phyloP scores from a whole-genome alignment of 2,888 invertebrate species.

The Leucophenga maculata region DNA sequence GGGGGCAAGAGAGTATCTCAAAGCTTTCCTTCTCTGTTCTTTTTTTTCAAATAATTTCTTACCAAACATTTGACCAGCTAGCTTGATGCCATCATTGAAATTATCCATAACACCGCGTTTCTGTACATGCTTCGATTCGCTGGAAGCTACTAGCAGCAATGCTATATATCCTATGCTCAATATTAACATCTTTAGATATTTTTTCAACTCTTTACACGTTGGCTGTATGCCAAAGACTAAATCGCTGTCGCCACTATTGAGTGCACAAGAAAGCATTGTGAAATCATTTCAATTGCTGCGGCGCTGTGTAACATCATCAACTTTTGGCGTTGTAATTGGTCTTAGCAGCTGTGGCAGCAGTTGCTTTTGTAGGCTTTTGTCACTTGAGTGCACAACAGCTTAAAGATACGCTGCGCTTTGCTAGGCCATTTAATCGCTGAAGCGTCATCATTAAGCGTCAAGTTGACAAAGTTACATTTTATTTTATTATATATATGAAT shows the following conservation, averaged over 20 bases:
- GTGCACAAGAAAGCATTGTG: background rate
- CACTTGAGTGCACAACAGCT: constrained; percentile 61
- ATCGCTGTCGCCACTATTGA: background rate
- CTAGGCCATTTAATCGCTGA: constrained; percentile 50
- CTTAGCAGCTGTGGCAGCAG: constrained; percentile 5
- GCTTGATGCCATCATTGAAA: constrained; percentile 67
- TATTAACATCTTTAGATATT: background rate
- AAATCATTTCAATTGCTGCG: constrained; percentile 25
- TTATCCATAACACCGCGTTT: constrained; percentile 68
- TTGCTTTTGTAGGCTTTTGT: constrained; percentile 48
- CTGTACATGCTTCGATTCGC: constrained; percentile 39
- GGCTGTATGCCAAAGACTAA: background rate
- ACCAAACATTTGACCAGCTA: constrained; percentile 71
- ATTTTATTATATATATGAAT: constrained; percentile 17
- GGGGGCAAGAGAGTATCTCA: too few species aligned
- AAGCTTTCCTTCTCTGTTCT: too few species aligned
- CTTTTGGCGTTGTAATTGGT: too few species aligned
- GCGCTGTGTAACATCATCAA: constrained; percentile 44
- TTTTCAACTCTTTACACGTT: background rate
- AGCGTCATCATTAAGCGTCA: background rate
- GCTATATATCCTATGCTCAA: background rate
- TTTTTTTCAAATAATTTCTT: constrained; percentile 21
- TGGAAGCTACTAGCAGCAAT: background rate
- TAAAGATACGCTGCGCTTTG: constrained; percentile 47
- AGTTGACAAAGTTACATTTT: background rate